These are phyloP conservation scores for Melanotaenia trifasciata DNA, from an alignment of 2,797 vertebrate genomes.

Conservation along the genomic window DNA sequence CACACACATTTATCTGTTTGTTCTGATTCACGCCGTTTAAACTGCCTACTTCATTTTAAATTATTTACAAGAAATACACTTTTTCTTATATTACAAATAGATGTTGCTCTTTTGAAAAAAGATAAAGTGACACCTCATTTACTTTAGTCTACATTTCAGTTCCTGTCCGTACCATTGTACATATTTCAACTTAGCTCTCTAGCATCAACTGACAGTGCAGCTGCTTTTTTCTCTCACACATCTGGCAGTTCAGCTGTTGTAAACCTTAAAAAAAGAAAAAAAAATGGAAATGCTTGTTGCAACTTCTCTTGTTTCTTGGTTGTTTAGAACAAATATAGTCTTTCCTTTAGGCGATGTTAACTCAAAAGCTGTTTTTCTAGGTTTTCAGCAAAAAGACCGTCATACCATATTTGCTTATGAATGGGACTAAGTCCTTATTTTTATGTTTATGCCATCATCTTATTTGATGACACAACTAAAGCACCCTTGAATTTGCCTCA, in stretches of 20 bases:
- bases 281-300: neutral
- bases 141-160: constrained; percentile 5
- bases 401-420: neutral
- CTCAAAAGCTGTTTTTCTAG: neutral
- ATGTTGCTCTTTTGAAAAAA: neutral
- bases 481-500: too few species aligned
- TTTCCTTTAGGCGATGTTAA: neutral
- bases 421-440: neutral
- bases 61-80: constrained; percentile 4
- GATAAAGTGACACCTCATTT: constrained; percentile 28
- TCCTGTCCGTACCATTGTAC: constrained; percentile 3
- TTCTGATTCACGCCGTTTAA: constrained; percentile 48
- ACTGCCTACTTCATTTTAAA: constrained; percentile 31
- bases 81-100: neutral
- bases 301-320: neutral
- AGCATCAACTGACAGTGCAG: constrained; percentile 22
- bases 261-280: constrained; percentile 1
- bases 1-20: constrained; percentile 53
- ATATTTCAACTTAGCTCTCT: neutral
- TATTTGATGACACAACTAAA: neutral
- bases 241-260: constrained; percentile 9
- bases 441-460: neutral
- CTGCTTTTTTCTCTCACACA: constrained; percentile 9
- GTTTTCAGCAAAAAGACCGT: neutral
- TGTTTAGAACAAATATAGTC: constrained; percentile 6